These are phyloP conservation scores for Zaprionus lachaisei DNA, from an alignment of 1,140 invertebrate species.

Conservation along the genomic window DNA sequence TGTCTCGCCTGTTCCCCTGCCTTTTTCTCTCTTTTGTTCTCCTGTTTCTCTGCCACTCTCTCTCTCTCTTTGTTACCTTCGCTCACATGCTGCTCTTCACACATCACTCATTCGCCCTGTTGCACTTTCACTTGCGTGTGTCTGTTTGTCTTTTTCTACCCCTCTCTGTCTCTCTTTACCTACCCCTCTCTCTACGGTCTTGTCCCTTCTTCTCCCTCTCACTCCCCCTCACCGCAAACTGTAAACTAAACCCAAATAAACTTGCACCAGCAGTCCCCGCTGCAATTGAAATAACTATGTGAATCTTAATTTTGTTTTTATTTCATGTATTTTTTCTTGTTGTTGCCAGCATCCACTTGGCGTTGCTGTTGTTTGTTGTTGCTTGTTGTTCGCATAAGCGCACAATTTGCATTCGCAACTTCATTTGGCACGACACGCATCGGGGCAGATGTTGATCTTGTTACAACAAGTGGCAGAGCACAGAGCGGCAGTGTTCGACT, in stretches of 20 bases:
- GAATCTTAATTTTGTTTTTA: constrained; percentile 38
- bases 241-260: constrained; percentile 24
- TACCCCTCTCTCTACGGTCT: neutral
- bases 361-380: constrained; percentile 9
- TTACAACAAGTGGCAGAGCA: constrained; percentile 11
- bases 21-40: neutral
- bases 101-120: constrained; percentile 23
- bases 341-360: neutral
- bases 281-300: constrained; percentile 42
- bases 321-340: constrained; percentile 18
- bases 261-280: constrained; percentile 10
- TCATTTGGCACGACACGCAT: constrained; percentile 35
- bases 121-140: constrained; percentile 40
- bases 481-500: neutral
- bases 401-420: constrained; percentile 46
- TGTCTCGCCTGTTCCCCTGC: neutral
- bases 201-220: neutral
- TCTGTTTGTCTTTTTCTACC: neutral
- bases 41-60: neutral
- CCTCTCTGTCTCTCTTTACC: neutral
- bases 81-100: neutral
- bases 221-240: constrained; percentile 9
- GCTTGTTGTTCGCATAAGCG: constrained; percentile 26
- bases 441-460: constrained; percentile 33
- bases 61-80: neutral